Evolutionary conservation across 2,888 invertebrate genomes (phyloP).

Genomic region (Rhamnusium bicolor): DNA sequence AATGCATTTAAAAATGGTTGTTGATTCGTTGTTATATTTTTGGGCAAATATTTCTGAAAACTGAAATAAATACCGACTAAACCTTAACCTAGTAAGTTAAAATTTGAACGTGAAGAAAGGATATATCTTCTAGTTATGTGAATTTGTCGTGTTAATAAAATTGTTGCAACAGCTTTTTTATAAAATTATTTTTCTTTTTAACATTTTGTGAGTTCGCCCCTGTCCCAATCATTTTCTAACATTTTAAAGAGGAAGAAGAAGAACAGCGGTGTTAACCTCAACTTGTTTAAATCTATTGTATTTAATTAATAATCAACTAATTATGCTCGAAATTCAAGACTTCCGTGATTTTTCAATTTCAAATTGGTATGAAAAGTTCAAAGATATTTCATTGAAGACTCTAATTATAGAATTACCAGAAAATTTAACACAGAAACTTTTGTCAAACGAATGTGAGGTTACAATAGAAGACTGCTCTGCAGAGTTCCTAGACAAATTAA

Average conservation of each 20-base stretch:
- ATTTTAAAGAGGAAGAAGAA: background rate
- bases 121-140: too few species aligned
- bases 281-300: background rate
- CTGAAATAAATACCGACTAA: too few species aligned
- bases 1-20: too few species aligned
- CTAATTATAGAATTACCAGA: constrained; percentile 62
- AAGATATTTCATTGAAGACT: constrained; percentile 60
- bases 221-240: background rate
- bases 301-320: too few species aligned
- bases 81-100: too few species aligned
- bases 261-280: background rate
- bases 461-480: constrained; percentile 37
- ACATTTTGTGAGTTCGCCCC: background rate
- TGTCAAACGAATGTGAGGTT: constrained; percentile 50
- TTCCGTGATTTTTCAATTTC: constrained; percentile 65
- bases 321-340: constrained; percentile 63
- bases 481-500: constrained; percentile 55
- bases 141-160: too few species aligned
- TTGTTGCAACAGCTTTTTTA: too few species aligned
- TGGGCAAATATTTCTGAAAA: too few species aligned
- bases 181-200: background rate
- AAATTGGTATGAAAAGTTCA: constrained; percentile 64
- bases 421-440: constrained; percentile 58
- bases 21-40: too few species aligned
- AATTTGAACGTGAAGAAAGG: too few species aligned